Percentiles rank a stretch among this genome's conserved stretches.
phyloP scores from a whole-genome alignment of 2,113 vertebrate species.

The Brachypteracias leptosomus region DNA sequence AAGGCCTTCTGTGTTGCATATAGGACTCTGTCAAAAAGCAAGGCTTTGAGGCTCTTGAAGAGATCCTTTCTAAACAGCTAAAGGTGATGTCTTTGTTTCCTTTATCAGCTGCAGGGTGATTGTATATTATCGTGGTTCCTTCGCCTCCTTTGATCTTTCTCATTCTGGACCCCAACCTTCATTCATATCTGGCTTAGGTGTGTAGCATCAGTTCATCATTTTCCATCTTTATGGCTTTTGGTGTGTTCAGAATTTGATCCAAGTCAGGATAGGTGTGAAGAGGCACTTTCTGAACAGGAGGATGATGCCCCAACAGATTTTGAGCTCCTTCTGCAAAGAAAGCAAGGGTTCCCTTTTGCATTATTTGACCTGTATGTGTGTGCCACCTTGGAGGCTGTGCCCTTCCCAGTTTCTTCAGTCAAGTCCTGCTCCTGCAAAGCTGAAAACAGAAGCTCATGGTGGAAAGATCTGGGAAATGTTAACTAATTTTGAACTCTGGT shows the following conservation, averaged over 20 bases:
- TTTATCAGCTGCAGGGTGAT: neutral
- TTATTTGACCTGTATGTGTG: neutral
- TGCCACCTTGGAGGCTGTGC: neutral
- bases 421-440: neutral
- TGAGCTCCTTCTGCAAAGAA: neutral
- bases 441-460: neutral
- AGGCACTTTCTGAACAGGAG: neutral
- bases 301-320: neutral
- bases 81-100: neutral
- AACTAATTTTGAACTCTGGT: neutral
- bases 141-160: neutral
- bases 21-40: neutral
- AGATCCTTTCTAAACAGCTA: neutral
- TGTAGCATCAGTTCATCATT: neutral
- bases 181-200: neutral
- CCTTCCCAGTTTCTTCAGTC: neutral
- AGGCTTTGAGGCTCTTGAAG: neutral
- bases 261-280: neutral
- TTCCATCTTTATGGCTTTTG: neutral
- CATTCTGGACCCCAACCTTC: neutral
- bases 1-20: neutral
- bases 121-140: neutral
- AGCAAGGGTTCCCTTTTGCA: fast-evolving
- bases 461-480: neutral
- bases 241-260: neutral